A percentile compares a stretch with the other conserved stretches of the same genome.
These are phyloP conservation scores for Drosophila atripex DNA, from an alignment of 2,888 invertebrate genomes.

Conservation along the genomic window DNA sequence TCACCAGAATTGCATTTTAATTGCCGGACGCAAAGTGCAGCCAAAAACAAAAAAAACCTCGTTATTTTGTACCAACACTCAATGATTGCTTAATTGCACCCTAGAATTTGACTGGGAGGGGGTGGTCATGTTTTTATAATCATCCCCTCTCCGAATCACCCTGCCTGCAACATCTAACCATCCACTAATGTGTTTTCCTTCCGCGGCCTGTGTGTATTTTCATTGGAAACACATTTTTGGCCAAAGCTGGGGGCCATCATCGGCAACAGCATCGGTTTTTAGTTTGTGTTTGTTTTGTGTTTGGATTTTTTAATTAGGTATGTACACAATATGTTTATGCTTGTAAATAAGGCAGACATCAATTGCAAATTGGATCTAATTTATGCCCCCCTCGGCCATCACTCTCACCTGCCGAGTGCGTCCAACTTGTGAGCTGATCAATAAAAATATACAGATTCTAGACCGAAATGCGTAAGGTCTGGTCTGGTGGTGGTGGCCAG, in stretches of 20 bases:
- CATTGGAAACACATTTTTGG: conserved; percentile 24
- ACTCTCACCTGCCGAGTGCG: conserved; percentile 10
- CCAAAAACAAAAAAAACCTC: background rate
- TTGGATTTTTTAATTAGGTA: conserved; percentile 52
- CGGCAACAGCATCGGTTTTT: conserved; percentile 5
- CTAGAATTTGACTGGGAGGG: conserved; percentile 35
- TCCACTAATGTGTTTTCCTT: conserved; percentile 46
- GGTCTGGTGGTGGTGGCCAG: background rate
- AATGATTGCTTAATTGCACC: conserved; percentile 42
- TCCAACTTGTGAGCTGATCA: conserved; percentile 17
- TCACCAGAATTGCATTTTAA: conserved; percentile 32
- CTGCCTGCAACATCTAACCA: conserved; percentile 24
- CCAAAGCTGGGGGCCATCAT: conserved; percentile 3
- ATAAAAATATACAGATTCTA: conserved; percentile 29
- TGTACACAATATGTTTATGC: conserved; percentile 41
- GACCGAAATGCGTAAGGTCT: conserved; percentile 8
- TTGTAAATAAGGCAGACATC: conserved; percentile 65
- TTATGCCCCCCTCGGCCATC: conserved; percentile 43
- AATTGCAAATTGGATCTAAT: conserved; percentile 62
- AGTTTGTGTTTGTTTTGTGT: conserved; percentile 53
- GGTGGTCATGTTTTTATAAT: conserved; percentile 31
- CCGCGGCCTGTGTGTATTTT: conserved; percentile 29
- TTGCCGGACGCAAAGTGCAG: conserved; percentile 32
- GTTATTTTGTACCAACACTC: conserved; percentile 3
- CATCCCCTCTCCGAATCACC: conserved; percentile 28